These are phyloP conservation scores for Sturnira hondurensis DNA, from an alignment of 2,113 vertebrate genomes.

Conservation along the genomic window DNA sequence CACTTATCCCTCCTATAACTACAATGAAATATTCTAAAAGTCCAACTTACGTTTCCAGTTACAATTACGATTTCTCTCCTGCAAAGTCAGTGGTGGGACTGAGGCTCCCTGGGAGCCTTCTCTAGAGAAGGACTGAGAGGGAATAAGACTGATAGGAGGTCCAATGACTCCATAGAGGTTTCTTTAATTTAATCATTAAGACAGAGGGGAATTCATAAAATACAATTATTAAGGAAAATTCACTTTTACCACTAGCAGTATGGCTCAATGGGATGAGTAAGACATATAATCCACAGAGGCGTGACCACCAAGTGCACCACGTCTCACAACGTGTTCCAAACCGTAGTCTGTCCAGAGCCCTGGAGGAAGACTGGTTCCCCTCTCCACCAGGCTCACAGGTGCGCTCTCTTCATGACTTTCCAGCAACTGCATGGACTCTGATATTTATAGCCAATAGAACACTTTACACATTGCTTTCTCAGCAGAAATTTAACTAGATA, in stretches of 20 bases:
- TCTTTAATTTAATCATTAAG: constrained; percentile 64
- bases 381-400: neutral
- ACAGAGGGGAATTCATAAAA: constrained; percentile 56
- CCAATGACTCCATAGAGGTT: constrained; percentile 42
- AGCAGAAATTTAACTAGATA: neutral
- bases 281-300: neutral
- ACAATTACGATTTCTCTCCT: constrained; percentile 60
- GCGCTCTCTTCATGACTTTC: neutral
- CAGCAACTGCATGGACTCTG: neutral
- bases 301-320: neutral
- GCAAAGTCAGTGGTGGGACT: constrained; percentile 60
- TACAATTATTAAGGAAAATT: constrained; percentile 62
- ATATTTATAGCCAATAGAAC: neutral
- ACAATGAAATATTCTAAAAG: constrained; percentile 50
- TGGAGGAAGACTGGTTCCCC: neutral
- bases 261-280: constrained; percentile 40
- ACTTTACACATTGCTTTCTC: neutral
- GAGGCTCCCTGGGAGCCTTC: neutral
- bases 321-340: neutral
- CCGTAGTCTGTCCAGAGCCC: neutral
- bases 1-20: constrained; percentile 60
- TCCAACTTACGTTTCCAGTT: constrained; percentile 44
- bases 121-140: neutral
- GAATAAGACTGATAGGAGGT: neutral
- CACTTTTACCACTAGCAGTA: constrained; percentile 49